phyloP scores from a whole-genome alignment of 2,113 vertebrate species.

The Oncorhynchus nerka region DNA sequence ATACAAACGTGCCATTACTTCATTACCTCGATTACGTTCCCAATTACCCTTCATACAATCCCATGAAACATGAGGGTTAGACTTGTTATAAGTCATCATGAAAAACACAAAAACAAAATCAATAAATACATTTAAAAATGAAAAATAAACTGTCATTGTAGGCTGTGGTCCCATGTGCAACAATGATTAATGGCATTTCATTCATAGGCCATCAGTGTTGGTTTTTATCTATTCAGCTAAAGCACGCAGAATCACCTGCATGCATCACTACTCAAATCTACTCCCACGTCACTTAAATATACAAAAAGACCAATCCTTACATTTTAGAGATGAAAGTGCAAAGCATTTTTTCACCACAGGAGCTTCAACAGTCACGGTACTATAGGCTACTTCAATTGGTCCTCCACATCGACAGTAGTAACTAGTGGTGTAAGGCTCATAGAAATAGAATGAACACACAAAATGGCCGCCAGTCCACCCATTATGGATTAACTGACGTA shows the following conservation, averaged over 20 bases:
- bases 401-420: neutral
- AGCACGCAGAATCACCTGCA: neutral
- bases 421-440: neutral
- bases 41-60: slow-evolving; percentile 6
- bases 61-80: neutral
- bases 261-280: neutral
- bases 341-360: slow-evolving; percentile 4
- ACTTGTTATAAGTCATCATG: too few relatives aligned
- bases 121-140: neutral
- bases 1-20: neutral
- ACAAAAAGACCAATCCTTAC: neutral
- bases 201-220: neutral
- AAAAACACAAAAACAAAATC: neutral
- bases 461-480: neutral
- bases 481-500: too few relatives aligned
- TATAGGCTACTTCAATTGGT: neutral
- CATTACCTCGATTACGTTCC: neutral
- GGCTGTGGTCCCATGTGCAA: neutral
- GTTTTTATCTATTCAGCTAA: too few relatives aligned
- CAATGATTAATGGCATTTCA: neutral
- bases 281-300: neutral
- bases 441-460: too few relatives aligned
- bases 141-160: neutral
- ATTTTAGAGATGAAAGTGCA: slow-evolving; percentile 7
- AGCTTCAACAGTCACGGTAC: neutral